Conservation (phyloP, 23 tunicate species). For the Botrylloides violaceus region DNA sequence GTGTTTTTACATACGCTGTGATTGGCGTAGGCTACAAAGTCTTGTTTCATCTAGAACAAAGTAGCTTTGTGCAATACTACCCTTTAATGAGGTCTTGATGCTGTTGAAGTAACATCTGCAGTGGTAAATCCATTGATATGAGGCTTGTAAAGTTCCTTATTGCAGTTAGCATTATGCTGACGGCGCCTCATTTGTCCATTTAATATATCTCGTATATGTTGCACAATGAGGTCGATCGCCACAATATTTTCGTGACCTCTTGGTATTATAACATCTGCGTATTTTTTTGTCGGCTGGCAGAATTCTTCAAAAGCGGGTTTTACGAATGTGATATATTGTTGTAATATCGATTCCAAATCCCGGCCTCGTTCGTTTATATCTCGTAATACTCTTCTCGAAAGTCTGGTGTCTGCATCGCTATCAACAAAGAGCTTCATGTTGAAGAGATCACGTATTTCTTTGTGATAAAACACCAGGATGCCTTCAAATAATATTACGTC, state of each 20-base stretch:
- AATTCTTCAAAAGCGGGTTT: conserved; percentile 99
- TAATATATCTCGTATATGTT: conserved; percentile 87
- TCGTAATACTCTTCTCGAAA: conserved; percentile 64
- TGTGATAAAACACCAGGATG: conserved; percentile 89
- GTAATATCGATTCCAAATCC: conserved; percentile 74
- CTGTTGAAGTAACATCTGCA: background rate
- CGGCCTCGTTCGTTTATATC: conserved; percentile 85
- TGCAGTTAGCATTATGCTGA: background rate
- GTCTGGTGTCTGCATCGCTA: conserved; percentile 93
- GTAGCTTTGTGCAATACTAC: too few species aligned
- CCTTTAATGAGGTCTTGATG: background rate
- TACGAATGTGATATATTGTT: conserved; percentile 96
- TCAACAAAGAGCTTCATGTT: conserved; percentile 99
- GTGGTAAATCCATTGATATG: conserved; percentile 10
- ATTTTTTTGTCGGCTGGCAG: conserved; percentile 97
- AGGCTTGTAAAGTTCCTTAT: conserved; percentile 12
- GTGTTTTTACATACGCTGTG: too few species aligned
- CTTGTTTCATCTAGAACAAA: too few species aligned
- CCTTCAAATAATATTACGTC: conserved; percentile 97
- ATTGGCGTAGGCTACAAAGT: too few species aligned
- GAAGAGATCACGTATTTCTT: conserved; percentile 88
- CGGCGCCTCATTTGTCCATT: conserved; percentile 46
- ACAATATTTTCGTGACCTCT: conserved; percentile 96
- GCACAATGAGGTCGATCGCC: conserved; percentile 93
- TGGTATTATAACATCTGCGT: conserved; percentile 96